These are phyloP conservation scores for Solenopsis fugax DNA, from an alignment of 1,140 invertebrate species.

Conservation along the genomic window DNA sequence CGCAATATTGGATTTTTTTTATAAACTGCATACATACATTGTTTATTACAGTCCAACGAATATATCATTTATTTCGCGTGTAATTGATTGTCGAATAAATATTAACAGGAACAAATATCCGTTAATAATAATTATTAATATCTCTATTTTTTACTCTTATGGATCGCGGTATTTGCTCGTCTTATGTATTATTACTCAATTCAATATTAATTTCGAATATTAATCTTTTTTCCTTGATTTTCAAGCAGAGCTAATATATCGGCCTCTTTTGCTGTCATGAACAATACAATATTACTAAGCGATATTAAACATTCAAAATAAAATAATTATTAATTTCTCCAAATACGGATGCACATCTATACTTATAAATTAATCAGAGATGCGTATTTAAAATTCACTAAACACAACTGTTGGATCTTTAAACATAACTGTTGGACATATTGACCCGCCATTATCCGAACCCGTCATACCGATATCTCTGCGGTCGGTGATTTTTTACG, in stretches of 20 bases:
- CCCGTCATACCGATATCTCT: conserved; percentile 8
- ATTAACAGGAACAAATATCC: background rate
- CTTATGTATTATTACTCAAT: background rate
- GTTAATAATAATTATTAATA: conserved; percentile 15
- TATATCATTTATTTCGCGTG: background rate
- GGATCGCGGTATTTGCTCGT: background rate
- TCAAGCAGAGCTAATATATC: background rate
- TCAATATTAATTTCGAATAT: conserved; percentile 25
- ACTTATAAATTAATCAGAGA: background rate
- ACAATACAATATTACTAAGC: background rate
- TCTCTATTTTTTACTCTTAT: background rate
- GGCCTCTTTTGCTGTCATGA: background rate
- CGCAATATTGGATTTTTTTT: background rate
- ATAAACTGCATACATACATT: background rate
- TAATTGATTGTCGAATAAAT: conserved; percentile 4
- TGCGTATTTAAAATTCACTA: background rate
- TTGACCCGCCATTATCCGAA: conserved; percentile 10
- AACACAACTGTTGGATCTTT: conserved; percentile 13
- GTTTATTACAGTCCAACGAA: conserved; percentile 15
- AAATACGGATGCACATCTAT: background rate
- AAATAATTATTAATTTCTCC: background rate
- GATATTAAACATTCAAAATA: background rate
- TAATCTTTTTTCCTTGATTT: conserved; percentile 9
- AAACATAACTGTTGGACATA: conserved; percentile 7
- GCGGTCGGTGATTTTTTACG: conserved; percentile 16